Percentiles rank a stretch among this genome's conserved stretches.
Evolutionary conservation across 2,113 vertebrate species (phyloP).

Genomic region (Neomonachus schauinslandi): DNA sequence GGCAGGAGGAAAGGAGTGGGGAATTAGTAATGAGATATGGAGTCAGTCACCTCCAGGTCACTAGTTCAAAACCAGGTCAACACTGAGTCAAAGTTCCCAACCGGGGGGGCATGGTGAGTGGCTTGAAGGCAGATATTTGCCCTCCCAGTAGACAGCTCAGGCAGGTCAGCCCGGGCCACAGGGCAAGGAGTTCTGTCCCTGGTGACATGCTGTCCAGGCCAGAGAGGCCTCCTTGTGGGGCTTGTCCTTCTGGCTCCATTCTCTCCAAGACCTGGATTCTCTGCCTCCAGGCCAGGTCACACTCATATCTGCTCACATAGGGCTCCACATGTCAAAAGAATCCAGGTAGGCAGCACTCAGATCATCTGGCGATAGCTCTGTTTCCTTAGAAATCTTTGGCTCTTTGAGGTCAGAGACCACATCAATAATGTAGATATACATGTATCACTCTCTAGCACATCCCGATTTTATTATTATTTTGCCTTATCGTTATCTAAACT

Average conservation of each 20-base stretch:
- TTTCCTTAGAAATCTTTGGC: neutral
- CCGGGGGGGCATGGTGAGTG: neutral
- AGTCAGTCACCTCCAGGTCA: slow-evolving; percentile 73
- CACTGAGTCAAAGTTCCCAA: slow-evolving; percentile 66
- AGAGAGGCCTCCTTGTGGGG: fast-evolving
- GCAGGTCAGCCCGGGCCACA: slow-evolving; percentile 34
- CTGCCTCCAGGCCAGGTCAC: slow-evolving; percentile 25
- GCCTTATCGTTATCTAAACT: neutral
- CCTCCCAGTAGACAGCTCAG: slow-evolving; percentile 11
- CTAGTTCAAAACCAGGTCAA: slow-evolving; percentile 78
- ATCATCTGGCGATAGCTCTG: neutral
- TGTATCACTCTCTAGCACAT: neutral
- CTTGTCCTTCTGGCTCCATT: slow-evolving; percentile 56
- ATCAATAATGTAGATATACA: neutral
- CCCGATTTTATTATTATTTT: neutral
- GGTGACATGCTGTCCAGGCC: neutral
- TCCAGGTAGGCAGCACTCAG: slow-evolving; percentile 11
- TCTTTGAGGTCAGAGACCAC: neutral
- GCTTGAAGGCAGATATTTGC: slow-evolving; percentile 66
- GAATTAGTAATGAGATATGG: slow-evolving; percentile 74
- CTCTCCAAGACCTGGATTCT: neutral
- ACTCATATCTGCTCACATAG: neutral
- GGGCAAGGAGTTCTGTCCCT: neutral
- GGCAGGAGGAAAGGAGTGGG: neutral
- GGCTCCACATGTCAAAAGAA: neutral